Evolutionary conservation across 1,140 invertebrate genomes (phyloP).

Genomic region (Neotoxoptera formosana): DNA sequence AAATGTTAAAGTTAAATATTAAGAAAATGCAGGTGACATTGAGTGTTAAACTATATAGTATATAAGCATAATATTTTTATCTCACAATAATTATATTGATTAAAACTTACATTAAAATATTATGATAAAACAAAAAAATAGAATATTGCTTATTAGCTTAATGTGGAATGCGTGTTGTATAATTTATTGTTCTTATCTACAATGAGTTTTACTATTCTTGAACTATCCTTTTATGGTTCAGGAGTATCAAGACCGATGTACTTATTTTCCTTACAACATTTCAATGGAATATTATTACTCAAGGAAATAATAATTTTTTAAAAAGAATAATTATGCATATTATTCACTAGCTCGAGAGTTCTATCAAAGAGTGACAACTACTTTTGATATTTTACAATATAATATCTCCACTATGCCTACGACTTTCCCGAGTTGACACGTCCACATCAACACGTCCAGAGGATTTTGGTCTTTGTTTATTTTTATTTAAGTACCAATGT

Average conservation of each 20-base stretch:
- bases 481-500: neutral
- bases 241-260: neutral
- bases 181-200: neutral
- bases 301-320: neutral
- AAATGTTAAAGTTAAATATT: no score
- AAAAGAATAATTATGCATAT: neutral
- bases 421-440: neutral
- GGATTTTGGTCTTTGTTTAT: neutral
- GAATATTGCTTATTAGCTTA: neutral
- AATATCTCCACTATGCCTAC: neutral
- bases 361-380: neutral
- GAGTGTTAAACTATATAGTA: neutral
- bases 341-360: neutral
- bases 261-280: neutral
- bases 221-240: neutral
- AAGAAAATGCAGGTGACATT: neutral
- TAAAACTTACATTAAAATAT: neutral
- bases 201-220: neutral
- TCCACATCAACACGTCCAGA: neutral
- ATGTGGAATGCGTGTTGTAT: neutral
- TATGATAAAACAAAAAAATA: neutral
- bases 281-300: neutral
- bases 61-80: neutral
- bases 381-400: neutral
- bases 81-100: neutral